Evolutionary conservation across 2,888 invertebrate species (phyloP).

Genomic region (Polymixis lichenea): DNA sequence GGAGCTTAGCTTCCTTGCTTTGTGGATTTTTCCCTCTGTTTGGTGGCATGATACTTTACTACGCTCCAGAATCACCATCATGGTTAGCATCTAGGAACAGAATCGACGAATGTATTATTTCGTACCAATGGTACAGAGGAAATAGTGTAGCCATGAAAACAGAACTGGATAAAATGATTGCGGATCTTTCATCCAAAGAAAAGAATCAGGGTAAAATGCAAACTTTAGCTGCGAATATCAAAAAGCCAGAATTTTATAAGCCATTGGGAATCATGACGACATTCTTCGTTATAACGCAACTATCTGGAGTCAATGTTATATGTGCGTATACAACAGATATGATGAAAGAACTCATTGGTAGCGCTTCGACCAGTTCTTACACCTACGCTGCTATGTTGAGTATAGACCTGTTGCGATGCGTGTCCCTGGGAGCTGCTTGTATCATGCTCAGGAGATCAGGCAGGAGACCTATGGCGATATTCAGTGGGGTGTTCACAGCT

Average conservation of each 20-base stretch:
- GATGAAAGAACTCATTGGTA: slow-evolving; percentile 91
- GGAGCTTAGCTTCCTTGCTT: slow-evolving; percentile 90
- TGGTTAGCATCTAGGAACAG: slow-evolving; percentile 92
- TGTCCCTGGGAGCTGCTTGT: slow-evolving; percentile 91
- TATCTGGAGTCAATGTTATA: slow-evolving; percentile 93
- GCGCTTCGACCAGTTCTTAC: slow-evolving; percentile 81
- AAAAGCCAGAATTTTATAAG: slow-evolving; percentile 90
- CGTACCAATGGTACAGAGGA: slow-evolving; percentile 92
- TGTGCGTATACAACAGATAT: slow-evolving; percentile 93
- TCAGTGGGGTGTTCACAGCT: slow-evolving; percentile 92
- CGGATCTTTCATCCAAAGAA: slow-evolving; percentile 79
- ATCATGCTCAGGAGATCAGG: slow-evolving; percentile 91
- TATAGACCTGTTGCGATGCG: slow-evolving; percentile 91
- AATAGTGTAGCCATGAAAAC: slow-evolving; percentile 82
- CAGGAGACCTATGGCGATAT: slow-evolving; percentile 91
- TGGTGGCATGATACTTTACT: slow-evolving; percentile 88
- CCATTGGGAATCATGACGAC: slow-evolving; percentile 91
- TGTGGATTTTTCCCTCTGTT: slow-evolving; percentile 89
- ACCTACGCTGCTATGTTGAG: slow-evolving; percentile 92
- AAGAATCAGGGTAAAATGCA: slow-evolving; percentile 79
- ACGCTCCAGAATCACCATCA: slow-evolving; percentile 92
- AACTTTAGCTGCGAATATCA: slow-evolving; percentile 82
- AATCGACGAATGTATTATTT: slow-evolving; percentile 89
- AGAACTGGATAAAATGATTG: slow-evolving; percentile 88
- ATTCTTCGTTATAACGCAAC: slow-evolving; percentile 92